phyloP scores from a whole-genome alignment of 2,888 invertebrate species.

The Limenitis camilla region DNA sequence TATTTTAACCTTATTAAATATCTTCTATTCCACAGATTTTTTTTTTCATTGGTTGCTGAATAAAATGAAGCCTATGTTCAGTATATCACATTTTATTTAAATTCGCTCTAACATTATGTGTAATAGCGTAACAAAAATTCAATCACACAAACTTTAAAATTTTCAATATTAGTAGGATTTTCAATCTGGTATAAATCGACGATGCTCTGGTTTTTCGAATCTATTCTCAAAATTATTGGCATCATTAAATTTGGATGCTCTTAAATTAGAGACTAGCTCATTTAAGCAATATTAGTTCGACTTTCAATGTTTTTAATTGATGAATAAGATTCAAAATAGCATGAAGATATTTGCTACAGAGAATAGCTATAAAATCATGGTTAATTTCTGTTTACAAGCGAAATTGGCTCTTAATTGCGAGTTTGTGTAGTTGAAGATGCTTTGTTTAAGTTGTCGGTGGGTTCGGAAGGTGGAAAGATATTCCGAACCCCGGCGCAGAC shows the following conservation, averaged over 20 bases:
- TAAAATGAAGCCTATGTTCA: too few species aligned
- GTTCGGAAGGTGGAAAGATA: constrained; percentile 66
- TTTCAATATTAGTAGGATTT: too few species aligned
- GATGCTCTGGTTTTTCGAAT: constrained; percentile 6
- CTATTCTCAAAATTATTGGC: constrained; percentile 10
- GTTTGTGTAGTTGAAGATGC: constrained; percentile 37
- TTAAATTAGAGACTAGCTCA: constrained; percentile 2
- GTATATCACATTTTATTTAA: too few species aligned
- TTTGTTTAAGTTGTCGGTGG: constrained; percentile 40
- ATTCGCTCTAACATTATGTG: too few species aligned
- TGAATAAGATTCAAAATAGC: constrained; percentile 13
- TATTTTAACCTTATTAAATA: too few species aligned
- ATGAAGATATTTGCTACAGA: too few species aligned
- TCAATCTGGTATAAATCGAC: not conserved
- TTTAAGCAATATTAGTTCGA: constrained; percentile 8
- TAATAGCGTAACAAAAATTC: too few species aligned
- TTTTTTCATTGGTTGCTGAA: too few species aligned
- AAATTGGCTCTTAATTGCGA: constrained; percentile 36
- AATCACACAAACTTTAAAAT: too few species aligned
- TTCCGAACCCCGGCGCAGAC: constrained; percentile 63
- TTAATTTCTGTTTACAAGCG: constrained; percentile 21
- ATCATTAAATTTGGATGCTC: constrained; percentile 11
- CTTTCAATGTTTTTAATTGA: constrained; percentile 5
- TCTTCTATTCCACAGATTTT: too few species aligned
- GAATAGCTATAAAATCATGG: constrained; percentile 13